Conservation (phyloP, 2,888 invertebrate species). For the Congeria kusceri region DNA sequence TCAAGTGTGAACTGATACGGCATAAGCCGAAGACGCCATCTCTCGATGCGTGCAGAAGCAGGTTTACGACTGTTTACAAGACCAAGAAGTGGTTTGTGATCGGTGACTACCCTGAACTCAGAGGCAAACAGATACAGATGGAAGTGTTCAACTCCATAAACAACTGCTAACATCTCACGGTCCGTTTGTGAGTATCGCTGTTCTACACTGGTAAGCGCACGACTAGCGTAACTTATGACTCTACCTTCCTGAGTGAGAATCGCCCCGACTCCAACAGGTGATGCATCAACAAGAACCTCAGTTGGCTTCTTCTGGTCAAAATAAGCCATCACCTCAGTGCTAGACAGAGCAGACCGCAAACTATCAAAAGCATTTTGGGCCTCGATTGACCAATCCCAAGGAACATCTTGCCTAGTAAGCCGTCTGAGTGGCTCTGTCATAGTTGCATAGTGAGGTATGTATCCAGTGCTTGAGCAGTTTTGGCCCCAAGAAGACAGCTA, state of each 20-base stretch:
- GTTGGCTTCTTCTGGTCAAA: constrained; percentile 55
- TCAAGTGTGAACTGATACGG: constrained; percentile 53
- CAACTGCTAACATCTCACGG: constrained; percentile 69
- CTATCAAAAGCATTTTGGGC: constrained; percentile 55
- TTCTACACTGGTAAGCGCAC: constrained; percentile 62
- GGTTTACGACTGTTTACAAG: constrained; percentile 70
- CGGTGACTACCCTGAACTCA: constrained; percentile 70
- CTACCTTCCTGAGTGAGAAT: constrained; percentile 60
- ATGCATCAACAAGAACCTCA: constrained; percentile 68
- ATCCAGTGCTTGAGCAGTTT: too few relatives aligned
- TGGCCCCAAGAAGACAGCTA: too few relatives aligned
- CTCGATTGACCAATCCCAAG: constrained; percentile 48
- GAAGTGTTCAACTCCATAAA: constrained; percentile 74
- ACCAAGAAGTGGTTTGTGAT: constrained; percentile 75
- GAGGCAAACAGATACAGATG: constrained; percentile 71
- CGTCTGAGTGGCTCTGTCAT: constrained; percentile 57
- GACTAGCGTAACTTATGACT: constrained; percentile 64
- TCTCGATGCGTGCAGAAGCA: constrained; percentile 58
- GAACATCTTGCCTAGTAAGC: constrained; percentile 50
- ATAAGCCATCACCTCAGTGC: constrained; percentile 53
- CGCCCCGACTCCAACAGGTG: constrained; percentile 67
- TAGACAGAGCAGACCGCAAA: constrained; percentile 51
- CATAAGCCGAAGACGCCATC: constrained; percentile 58
- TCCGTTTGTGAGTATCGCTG: constrained; percentile 71
- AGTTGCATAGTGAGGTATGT: constrained; percentile 47